A percentile compares a stretch with the other conserved stretches of the same genome.
phyloP scores from a whole-genome alignment of 2,113 vertebrate species.

The Meriones unguiculatus region DNA sequence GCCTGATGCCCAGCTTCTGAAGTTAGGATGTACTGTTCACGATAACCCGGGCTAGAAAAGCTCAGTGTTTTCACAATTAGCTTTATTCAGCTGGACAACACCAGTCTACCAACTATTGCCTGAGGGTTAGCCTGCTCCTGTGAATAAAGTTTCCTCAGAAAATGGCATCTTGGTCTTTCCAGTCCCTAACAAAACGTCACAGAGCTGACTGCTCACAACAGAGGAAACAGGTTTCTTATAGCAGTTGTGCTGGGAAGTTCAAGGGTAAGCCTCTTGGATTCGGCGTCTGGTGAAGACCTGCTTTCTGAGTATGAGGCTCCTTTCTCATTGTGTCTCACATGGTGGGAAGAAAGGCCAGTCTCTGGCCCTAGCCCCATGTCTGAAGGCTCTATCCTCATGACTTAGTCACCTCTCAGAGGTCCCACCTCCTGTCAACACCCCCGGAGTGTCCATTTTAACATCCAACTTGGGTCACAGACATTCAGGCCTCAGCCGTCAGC shows the following conservation, averaged over 20 bases:
- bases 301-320: not conserved
- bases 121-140: not conserved
- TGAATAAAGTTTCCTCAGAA: constrained; percentile 14
- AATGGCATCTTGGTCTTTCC: not conserved
- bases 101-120: not conserved
- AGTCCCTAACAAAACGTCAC: not conserved
- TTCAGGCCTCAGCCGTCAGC: not conserved
- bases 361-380: not conserved
- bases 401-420: not conserved
- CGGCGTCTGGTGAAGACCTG: not conserved
- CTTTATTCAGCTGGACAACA: not conserved
- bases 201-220: not conserved
- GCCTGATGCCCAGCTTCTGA: not conserved
- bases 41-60: not conserved
- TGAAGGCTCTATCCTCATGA: not conserved
- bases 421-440: not conserved
- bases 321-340: not conserved
- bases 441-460: not conserved
- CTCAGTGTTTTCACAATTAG: constrained; percentile 8
- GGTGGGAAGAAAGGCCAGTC: not conserved
- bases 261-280: not conserved
- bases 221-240: not conserved
- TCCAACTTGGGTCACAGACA: not conserved
- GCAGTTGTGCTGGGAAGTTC: not conserved
- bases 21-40: not conserved